Evolutionary conservation across 1,140 invertebrate genomes (phyloP).

Genomic region (Triops longicaudatus): DNA sequence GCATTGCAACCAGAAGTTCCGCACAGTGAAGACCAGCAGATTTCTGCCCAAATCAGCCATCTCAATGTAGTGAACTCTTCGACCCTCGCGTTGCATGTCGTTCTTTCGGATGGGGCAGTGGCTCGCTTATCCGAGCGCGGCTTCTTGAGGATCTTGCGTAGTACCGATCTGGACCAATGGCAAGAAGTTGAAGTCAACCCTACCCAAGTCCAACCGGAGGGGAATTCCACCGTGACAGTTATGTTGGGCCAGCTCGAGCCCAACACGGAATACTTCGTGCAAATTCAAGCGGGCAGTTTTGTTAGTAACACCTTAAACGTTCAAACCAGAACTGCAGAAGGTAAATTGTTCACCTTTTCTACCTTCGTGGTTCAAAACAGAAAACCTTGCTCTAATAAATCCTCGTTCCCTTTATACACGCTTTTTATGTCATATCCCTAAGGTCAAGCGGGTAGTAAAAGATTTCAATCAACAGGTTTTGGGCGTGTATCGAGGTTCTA

Average conservation of each 20-base stretch:
- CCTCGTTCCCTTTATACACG: neutral
- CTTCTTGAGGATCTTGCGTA: slow-evolving; percentile 17
- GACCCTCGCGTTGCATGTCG: neutral
- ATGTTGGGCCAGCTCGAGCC: neutral
- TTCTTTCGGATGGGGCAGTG: neutral
- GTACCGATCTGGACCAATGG: slow-evolving; percentile 18
- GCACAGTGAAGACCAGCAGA: neutral
- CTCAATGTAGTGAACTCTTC: neutral
- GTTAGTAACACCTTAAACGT: slow-evolving; percentile 18
- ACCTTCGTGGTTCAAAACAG: neutral
- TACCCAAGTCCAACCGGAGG: neutral
- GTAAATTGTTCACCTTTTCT: neutral
- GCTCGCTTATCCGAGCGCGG: neutral
- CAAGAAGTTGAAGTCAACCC: slow-evolving; percentile 8
- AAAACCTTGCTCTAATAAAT: slow-evolving; percentile 7
- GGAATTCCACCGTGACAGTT: slow-evolving; percentile 7
- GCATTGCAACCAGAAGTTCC: neutral
- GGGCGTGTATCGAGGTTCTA: neutral
- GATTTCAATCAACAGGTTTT: neutral
- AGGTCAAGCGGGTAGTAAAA: neutral
- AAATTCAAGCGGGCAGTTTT: neutral
- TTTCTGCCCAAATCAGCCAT: neutral
- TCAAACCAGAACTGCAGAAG: slow-evolving; percentile 19
- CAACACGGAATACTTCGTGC: slow-evolving; percentile 13
- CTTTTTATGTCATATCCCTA: neutral